Evolutionary conservation across 1,140 invertebrate species (phyloP).

Genomic region (Papilio polyxenes): DNA sequence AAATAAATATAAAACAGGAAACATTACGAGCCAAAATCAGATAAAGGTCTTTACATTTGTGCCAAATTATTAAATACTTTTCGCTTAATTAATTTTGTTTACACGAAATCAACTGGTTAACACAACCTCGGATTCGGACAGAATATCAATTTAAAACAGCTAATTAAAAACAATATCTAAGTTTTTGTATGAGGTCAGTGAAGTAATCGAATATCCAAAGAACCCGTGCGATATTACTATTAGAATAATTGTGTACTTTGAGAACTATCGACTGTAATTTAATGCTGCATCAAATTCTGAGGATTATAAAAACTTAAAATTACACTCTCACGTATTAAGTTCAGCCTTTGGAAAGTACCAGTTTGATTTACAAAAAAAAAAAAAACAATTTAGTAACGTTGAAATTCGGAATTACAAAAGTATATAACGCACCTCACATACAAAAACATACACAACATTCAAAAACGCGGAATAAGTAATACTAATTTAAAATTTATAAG

Average conservation of each 20-base stretch:
- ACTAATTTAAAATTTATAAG: neutral
- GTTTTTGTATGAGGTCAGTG: neutral
- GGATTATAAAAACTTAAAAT: no score
- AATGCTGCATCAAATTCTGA: no score
- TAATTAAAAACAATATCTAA: neutral
- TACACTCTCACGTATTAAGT: no score
- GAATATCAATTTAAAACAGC: neutral
- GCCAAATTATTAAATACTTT: constrained; percentile 16
- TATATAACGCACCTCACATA: neutral
- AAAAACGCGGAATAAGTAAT: neutral
- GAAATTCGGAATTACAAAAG: no score
- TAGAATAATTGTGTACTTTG: neutral
- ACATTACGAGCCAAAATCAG: neutral
- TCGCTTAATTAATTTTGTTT: neutral
- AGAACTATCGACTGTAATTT: no score
- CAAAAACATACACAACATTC: neutral
- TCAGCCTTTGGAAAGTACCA: no score
- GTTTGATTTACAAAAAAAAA: no score
- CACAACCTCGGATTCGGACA: neutral
- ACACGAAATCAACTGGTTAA: neutral
- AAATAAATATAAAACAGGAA: constrained; percentile 30
- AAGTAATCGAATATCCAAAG: neutral
- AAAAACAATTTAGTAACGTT: no score
- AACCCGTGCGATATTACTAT: no score
- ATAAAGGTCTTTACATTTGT: constrained; percentile 17